Evolutionary conservation across 1,140 invertebrate species (phyloP).

Genomic region (Euura lappo): DNA sequence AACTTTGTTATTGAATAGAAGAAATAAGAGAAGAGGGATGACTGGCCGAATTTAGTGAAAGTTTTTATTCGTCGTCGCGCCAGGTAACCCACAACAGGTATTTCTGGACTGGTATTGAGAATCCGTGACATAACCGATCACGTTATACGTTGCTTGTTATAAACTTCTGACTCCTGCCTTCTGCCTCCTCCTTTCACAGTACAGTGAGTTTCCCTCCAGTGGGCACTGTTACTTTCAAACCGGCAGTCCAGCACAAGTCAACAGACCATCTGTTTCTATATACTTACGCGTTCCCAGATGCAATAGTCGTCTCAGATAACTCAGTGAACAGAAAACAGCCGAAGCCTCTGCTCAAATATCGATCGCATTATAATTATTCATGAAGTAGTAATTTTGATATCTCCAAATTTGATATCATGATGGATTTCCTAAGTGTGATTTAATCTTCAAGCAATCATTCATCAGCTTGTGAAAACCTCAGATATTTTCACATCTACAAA

Average conservation of each 20-base stretch:
- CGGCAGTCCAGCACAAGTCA: conserved; percentile 48
- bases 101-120: not conserved
- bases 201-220: conserved; percentile 44
- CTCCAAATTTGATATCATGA: no score
- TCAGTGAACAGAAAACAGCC: not conserved
- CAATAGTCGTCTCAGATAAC: not conserved
- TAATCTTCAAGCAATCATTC: no score
- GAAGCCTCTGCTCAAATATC: not conserved
- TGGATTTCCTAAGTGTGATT: no score
- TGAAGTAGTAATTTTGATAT: no score
- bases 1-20: no score
- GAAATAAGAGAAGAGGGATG: no score
- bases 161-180: not conserved
- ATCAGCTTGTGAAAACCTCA: no score
- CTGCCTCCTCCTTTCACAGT: conserved; percentile 4
- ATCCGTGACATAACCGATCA: not conserved
- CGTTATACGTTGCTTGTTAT: not conserved
- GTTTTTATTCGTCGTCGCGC: not conserved
- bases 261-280: conserved; percentile 15
- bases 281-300: not conserved
- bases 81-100: not conserved
- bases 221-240: conserved; percentile 57
- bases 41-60: not conserved
- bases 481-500: no score
- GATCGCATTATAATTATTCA: not conserved